Evolutionary conservation across 2,113 vertebrate species (phyloP).

Genomic region (Oreotrochilus melanogaster): DNA sequence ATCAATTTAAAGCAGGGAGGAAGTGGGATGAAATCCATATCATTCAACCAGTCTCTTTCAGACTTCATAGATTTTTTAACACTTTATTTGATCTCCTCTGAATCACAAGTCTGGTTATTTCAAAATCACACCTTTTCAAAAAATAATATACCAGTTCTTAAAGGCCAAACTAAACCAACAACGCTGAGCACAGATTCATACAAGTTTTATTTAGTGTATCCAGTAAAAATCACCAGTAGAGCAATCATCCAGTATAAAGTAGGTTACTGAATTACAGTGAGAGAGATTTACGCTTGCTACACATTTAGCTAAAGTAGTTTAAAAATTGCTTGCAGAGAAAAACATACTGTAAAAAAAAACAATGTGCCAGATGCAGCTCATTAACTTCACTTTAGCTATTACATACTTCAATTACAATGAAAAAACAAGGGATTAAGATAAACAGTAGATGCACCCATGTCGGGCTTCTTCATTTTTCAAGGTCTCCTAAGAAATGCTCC

Average conservation of each 20-base stretch:
- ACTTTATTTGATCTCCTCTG: slow-evolving; percentile 11
- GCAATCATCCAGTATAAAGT: background rate
- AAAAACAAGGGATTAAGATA: background rate
- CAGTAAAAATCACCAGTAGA: background rate
- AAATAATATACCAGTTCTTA: background rate
- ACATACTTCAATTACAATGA: background rate
- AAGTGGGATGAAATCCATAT: background rate
- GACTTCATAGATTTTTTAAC: background rate
- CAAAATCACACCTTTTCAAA: background rate
- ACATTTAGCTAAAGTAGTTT: background rate
- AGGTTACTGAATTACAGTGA: background rate
- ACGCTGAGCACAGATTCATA: background rate
- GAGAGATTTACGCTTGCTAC: background rate
- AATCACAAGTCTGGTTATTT: background rate
- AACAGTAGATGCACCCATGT: background rate
- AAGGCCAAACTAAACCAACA: background rate
- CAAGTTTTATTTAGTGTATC: background rate
- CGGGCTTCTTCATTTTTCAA: background rate
- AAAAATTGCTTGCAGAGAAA: background rate
- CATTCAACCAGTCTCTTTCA: background rate
- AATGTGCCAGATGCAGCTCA: background rate
- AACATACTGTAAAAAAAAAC: background rate
- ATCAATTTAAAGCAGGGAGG: background rate
- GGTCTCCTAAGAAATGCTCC: background rate
- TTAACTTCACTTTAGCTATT: background rate